Conservation (phyloP, 2,888 invertebrate species). For the Lasioglossum lativentre region DNA sequence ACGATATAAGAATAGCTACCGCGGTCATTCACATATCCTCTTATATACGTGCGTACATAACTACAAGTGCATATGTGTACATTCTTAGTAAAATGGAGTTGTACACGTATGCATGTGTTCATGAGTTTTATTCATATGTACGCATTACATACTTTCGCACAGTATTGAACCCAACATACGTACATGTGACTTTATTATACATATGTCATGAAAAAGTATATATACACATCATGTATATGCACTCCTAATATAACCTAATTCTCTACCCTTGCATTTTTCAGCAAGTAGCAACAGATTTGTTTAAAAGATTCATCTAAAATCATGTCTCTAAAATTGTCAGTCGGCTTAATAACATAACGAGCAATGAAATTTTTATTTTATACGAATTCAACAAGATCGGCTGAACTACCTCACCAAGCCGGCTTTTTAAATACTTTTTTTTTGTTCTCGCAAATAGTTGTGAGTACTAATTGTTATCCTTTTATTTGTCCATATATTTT, state of each 20-base stretch:
- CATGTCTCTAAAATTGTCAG: conserved; percentile 78
- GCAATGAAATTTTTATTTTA: conserved; percentile 44
- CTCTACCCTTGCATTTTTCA: conserved; percentile 65
- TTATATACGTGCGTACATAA: conserved; percentile 43
- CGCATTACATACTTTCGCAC: conserved; percentile 31
- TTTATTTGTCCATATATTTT: conserved; percentile 45
- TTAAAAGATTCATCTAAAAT: conserved; percentile 78
- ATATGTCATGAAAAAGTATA: conserved; percentile 68
- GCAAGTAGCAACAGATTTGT: conserved; percentile 75
- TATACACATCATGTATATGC: conserved; percentile 66
- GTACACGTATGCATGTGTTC: conserved; percentile 42
- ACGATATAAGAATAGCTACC: conserved; percentile 72
- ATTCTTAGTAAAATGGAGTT: conserved; percentile 43
- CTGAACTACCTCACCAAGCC: conserved; percentile 66
- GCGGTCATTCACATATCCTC: conserved; percentile 36
- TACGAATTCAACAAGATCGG: conserved; percentile 73
- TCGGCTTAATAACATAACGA: conserved; percentile 77
- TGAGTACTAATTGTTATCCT: conserved; percentile 50
- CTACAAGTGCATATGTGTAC: conserved; percentile 7
- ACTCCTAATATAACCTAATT: conserved; percentile 60
- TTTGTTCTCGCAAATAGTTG: conserved; percentile 34
- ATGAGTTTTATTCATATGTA: conserved; percentile 50
- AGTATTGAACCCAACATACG: conserved; percentile 39
- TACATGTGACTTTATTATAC: conserved; percentile 46
- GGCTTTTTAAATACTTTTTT: conserved; percentile 63